These are phyloP conservation scores for Helogale parvula DNA, from an alignment of 2,113 vertebrate genomes.

Conservation along the genomic window DNA sequence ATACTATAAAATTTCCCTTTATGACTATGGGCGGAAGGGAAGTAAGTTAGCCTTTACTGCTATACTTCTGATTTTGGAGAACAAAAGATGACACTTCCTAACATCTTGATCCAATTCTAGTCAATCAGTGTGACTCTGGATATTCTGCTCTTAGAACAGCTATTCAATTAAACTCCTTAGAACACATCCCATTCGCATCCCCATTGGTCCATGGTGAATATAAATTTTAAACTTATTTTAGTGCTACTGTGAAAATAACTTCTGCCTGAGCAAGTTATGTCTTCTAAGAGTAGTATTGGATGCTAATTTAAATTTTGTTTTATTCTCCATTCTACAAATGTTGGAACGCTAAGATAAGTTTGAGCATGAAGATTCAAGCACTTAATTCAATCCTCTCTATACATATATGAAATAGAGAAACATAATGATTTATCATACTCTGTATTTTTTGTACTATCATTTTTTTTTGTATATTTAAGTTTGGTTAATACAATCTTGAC, in stretches of 20 bases:
- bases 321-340: neutral
- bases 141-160: slow-evolving; percentile 17
- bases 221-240: slow-evolving; percentile 76
- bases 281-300: slow-evolving; percentile 69
- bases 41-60: slow-evolving; percentile 12
- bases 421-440: slow-evolving; percentile 74
- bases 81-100: neutral
- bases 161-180: slow-evolving; percentile 71
- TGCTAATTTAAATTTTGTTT: slow-evolving; percentile 66
- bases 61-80: slow-evolving; percentile 6
- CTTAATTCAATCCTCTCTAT: slow-evolving; percentile 69
- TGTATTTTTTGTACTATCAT: slow-evolving; percentile 77
- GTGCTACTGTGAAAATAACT: slow-evolving; percentile 65
- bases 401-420: slow-evolving; percentile 75
- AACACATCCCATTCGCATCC: neutral
- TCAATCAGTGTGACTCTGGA: slow-evolving; percentile 45
- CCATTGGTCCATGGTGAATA: slow-evolving; percentile 53
- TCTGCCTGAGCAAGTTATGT: slow-evolving; percentile 67
- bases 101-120: neutral
- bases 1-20: neutral
- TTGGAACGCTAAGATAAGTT: slow-evolving; percentile 72
- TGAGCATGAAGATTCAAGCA: slow-evolving; percentile 70
- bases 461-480: slow-evolving; percentile 82
- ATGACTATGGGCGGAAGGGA: neutral
- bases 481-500: slow-evolving; percentile 82